phyloP scores from a whole-genome alignment of 2,113 vertebrate genomes.

The Pardalotus punctatus region DNA sequence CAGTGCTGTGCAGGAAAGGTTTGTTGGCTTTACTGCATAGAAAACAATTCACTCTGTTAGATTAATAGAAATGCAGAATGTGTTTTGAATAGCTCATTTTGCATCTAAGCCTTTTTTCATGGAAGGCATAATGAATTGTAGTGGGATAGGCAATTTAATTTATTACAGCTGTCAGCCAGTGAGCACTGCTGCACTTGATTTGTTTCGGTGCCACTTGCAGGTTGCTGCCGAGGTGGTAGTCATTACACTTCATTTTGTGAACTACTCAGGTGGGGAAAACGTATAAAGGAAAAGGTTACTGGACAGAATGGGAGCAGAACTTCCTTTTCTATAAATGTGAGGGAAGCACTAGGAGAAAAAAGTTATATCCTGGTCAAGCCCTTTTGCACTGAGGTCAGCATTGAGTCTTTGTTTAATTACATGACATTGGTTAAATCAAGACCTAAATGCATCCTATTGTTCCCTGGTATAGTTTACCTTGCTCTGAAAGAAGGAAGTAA shows the following conservation, averaged over 20 bases:
- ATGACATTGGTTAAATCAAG: neutral
- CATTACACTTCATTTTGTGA: conserved; percentile 6
- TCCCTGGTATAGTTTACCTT: neutral
- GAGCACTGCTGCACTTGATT: neutral
- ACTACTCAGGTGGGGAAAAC: conserved; percentile 20
- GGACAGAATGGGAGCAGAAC: neutral
- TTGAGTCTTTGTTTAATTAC: neutral
- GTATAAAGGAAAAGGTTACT: neutral
- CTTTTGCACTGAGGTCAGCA: neutral
- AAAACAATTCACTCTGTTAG: neutral
- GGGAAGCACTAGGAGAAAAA: neutral
- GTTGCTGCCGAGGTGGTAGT: neutral
- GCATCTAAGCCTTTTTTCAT: conserved; percentile 21
- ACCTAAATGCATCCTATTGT: neutral
- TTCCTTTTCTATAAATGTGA: neutral
- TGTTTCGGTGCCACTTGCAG: neutral
- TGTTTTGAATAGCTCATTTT: conserved; percentile 51
- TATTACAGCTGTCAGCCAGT: conserved; percentile 39
- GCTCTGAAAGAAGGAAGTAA: neutral
- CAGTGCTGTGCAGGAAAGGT: neutral
- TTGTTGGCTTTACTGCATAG: neutral
- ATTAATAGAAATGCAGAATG: conserved; percentile 39
- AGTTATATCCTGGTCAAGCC: neutral
- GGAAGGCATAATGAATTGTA: conserved; percentile 33
- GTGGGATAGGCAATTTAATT: conserved; percentile 26